A percentile compares a stretch with the other conserved stretches of the same genome.
Evolutionary conservation across 2,797 vertebrate genomes (phyloP).

Genomic region (Antrozous pallidus): DNA sequence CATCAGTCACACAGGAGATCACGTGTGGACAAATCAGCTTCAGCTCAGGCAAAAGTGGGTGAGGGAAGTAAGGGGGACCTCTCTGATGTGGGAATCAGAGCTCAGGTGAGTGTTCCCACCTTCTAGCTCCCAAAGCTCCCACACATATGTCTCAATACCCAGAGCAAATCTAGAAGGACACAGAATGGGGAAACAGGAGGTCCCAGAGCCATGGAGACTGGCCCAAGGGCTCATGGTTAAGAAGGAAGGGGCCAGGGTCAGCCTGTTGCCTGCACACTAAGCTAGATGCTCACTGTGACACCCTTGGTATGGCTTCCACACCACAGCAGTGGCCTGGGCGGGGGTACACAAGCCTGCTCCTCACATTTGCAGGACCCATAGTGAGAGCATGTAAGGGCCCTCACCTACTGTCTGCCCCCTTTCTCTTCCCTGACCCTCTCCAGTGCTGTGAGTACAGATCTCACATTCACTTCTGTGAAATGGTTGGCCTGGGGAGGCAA

Average conservation of each 20-base stretch:
- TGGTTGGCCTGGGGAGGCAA: neutral
- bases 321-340: too few relatives aligned
- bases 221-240: neutral
- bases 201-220: neutral
- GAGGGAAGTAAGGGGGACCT: neutral
- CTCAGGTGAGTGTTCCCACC: neutral
- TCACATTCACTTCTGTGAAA: neutral
- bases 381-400: neutral
- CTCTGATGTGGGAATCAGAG: neutral
- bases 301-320: neutral
- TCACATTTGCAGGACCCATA: neutral
- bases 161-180: neutral
- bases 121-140: neutral
- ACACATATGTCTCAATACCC: neutral
- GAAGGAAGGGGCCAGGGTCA: neutral
- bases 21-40: neutral
- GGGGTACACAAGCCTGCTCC: neutral
- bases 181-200: neutral
- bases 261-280: neutral
- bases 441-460: neutral
- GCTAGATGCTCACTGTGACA: neutral
- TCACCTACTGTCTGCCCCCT: neutral
- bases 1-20: neutral
- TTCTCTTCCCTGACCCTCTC: neutral
- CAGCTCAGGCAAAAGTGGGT: rapidly evolving